Conservation (phyloP, 2,113 vertebrate genomes). For the Opisthocomus hoazin region DNA sequence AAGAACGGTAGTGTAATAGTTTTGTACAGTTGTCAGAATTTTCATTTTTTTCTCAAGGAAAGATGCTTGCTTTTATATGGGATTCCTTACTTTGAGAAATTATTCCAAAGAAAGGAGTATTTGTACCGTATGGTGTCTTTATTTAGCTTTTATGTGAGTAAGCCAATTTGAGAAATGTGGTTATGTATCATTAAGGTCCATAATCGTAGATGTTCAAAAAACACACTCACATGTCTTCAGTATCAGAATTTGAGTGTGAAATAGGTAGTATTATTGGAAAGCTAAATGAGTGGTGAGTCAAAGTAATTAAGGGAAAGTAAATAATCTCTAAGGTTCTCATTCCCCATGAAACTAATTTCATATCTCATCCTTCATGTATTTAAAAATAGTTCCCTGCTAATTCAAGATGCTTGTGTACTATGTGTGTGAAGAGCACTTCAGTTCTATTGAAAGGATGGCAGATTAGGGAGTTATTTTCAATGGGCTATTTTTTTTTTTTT, state of each 20-base stretch:
- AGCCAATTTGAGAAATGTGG: background rate
- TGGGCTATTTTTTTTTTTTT: background rate
- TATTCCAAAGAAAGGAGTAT: background rate
- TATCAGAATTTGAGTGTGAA: conserved; percentile 49
- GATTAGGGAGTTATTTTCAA: conserved; percentile 71
- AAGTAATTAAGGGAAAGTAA: conserved; percentile 78
- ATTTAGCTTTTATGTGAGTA: background rate
- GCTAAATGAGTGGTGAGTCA: conserved; percentile 72
- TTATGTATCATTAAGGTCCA: background rate
- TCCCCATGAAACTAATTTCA: conserved; percentile 78
- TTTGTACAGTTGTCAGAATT: background rate
- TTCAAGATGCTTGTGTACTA: conserved; percentile 70
- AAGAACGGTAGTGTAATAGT: background rate
- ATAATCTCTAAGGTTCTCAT: conserved; percentile 76
- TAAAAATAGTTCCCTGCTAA: conserved; percentile 78
- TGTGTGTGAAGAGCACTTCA: conserved; percentile 72
- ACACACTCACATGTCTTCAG: background rate
- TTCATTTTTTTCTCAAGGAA: background rate
- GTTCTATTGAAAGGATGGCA: conserved; percentile 64
- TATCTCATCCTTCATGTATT: conserved; percentile 73
- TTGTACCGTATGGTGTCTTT: background rate
- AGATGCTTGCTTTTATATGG: background rate
- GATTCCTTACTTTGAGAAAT: background rate
- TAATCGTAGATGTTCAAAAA: background rate
- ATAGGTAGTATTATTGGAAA: conserved; percentile 66